These are phyloP conservation scores for Chydorus sphaericus DNA, from an alignment of 2,888 invertebrate species.

Conservation along the genomic window DNA sequence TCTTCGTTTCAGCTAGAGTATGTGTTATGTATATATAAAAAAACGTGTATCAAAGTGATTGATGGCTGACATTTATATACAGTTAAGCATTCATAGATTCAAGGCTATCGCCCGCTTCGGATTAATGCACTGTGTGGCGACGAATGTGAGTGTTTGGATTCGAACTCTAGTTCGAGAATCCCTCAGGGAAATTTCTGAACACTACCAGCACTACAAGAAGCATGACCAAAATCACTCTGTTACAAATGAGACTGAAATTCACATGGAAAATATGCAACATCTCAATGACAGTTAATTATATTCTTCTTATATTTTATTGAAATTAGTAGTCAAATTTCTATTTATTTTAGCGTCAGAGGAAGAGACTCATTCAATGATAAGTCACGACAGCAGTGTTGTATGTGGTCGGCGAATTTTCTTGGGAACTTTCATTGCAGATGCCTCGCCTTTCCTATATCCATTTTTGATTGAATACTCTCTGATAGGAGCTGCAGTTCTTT, in stretches of 20 bases:
- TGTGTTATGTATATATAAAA: no score
- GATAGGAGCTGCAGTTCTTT: slow-evolving; percentile 86
- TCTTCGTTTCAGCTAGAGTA: slow-evolving; percentile 43
- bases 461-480: slow-evolving; percentile 91
- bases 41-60: no score
- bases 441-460: slow-evolving; percentile 87
- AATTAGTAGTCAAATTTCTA: no score
- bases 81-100: slow-evolving; percentile 93
- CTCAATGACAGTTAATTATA: no score
- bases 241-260: no score
- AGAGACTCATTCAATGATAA: slow-evolving; percentile 1
- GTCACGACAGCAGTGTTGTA: slow-evolving; percentile 22
- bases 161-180: slow-evolving; percentile 78
- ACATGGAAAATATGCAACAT: no score
- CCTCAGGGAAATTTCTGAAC: slow-evolving; percentile 61
- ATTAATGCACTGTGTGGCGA: slow-evolving; percentile 96
- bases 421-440: slow-evolving; percentile 82
- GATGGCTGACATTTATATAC: no score
- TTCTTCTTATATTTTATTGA: no score
- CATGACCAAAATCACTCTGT: no score
- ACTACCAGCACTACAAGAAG: slow-evolving; percentile 23
- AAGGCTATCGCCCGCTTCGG: slow-evolving; percentile 93
- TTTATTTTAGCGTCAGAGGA: no score
- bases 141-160: slow-evolving; percentile 95
- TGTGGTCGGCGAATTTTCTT: slow-evolving; percentile 57